Evolutionary conservation across 2,797 vertebrate species (phyloP).

Genomic region (Smutsia gigantea): DNA sequence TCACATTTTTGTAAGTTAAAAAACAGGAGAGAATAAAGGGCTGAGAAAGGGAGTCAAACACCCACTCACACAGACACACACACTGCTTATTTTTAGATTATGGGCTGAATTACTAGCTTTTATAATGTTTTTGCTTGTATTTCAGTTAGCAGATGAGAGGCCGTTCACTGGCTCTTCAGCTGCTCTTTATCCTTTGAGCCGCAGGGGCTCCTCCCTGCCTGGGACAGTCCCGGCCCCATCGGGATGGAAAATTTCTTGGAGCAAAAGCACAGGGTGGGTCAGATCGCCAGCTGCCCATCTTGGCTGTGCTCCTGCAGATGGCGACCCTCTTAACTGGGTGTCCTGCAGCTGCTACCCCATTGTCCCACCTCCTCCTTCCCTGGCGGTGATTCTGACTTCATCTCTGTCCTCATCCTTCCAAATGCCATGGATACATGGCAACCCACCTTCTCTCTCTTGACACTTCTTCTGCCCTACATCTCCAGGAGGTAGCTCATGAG

Average conservation of each 20-base stretch:
- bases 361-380: neutral
- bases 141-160: neutral
- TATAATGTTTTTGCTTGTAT: neutral
- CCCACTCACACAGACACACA: neutral
- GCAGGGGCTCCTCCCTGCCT: neutral
- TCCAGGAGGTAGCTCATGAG: neutral
- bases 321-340: neutral
- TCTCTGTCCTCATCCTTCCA: neutral
- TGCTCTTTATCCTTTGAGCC: neutral
- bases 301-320: neutral
- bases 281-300: neutral
- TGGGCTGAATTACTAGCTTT: neutral
- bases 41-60: neutral
- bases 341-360: neutral
- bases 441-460: neutral
- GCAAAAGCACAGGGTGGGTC: no score
- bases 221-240: neutral
- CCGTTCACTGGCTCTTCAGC: neutral
- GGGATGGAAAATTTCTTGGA: neutral
- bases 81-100: neutral
- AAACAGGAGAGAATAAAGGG: neutral
- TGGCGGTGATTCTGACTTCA: neutral
- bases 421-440: rapidly evolving
- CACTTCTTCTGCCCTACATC: neutral
- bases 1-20: neutral